Base-by-base conservation (phyloP, 1,140 invertebrate genomes). In the Papilio xuthus region DNA sequence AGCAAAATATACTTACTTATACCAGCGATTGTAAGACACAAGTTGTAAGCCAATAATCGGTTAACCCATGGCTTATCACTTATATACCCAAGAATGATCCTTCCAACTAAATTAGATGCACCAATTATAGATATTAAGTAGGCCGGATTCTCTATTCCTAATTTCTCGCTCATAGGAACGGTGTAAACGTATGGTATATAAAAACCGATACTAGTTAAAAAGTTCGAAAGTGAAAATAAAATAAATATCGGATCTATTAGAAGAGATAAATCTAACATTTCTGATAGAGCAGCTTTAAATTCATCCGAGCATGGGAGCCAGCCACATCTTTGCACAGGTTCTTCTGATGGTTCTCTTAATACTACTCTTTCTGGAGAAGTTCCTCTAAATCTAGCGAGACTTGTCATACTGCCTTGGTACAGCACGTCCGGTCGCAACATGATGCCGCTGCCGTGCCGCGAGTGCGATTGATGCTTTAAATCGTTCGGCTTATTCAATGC, bases 131-230 rank as follows among this genome's bases (percentile, higher is more conserved):
- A 94, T 56, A 98, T 93, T 75, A 98, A 93, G 84, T 96, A 96
- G 95, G 71, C 95, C 83, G 72, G 95, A 90, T 81, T 95, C 89
- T 92, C 81, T 15, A 98, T 94, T 0, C 93, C 93, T 67, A 96
- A 83, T 10, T 95, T 89, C 75, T 96, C 92, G 4, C 96, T 96
- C 91, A 96, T 95, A 67, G 96, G 94, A 79, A 96, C 96, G 56
- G 97, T 95, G 92, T 97, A 98, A 81, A 99, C 95, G 94, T 99
- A 98, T 77, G 99, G 99, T 85, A 99, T 96, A 91, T 99, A 98
- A 94, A 99, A 99, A 44, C 99, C 99, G 83, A 99, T 97, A 88
- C 97, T 98, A 9, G 98, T 99, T 86, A 98, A 96, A 89, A 99
- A 99, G 93, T 99, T 99, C 32, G 98, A 99, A 42, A 98, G 78